Base-by-base conservation (phyloP, 2,797 vertebrate genomes). In the Muscicapa comitata region DNA sequence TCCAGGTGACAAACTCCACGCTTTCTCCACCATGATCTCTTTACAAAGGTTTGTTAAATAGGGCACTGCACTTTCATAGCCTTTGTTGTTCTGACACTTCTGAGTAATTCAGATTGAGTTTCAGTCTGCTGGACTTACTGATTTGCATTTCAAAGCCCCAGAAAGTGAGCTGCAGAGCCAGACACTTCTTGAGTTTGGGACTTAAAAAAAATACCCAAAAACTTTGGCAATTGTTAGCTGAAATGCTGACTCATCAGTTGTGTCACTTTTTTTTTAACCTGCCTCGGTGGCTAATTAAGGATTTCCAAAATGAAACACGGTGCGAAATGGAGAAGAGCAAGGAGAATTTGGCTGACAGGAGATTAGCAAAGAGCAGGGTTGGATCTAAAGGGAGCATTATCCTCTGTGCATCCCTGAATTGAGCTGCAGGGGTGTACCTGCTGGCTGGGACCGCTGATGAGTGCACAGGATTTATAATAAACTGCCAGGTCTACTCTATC, bases 91-190 rank as follows among this genome's bases (percentile, higher is more conserved):
- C 76, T 94, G 91, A 72, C 79, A 72, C 78, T 73, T 88, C 66
- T 63, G 86, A 94, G 75, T 84, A 90, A 92, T 94, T 93, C 58
- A 63, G 82, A 93, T 76, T 79, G 91, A 81, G 68, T 92, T 97
- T 95, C 72, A 94, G 43, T 58, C 90, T 91, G 72, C 35, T 90
- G 86, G 79, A 90, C 63, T 93, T 59, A 35, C 18, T 42, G 50
- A 94, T 96, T 97, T 93, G 87, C 76, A 97, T 90, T 97, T 96
- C 91, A 97, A 97, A 96, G 70, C 33, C 26, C 37, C 80, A 54
- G 76, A 63, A 79, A 83, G 43, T 40, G 80, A 96, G 76, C 58
- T 59, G 87, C 76, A 68, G 37, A 95, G 84, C 84, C 71, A 89
- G 59, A 35, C 6, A 45, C 43, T 83, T 93, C 86, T 83, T 48